Evolutionary conservation across 2,888 invertebrate genomes (phyloP).

Genomic region (Microctonus brassicae): DNA sequence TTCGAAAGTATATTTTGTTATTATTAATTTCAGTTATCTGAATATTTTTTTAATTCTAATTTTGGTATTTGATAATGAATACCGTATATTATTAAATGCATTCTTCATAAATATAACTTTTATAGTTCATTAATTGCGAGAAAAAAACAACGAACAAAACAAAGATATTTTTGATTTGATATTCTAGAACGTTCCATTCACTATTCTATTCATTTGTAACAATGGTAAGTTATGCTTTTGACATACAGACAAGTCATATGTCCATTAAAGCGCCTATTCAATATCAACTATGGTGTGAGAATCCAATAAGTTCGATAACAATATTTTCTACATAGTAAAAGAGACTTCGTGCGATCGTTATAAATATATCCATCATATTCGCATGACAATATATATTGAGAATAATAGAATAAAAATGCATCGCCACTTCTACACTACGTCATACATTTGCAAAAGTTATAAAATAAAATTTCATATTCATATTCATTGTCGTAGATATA

Average conservation of each 20-base stretch:
- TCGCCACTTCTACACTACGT: neutral
- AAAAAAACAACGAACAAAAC: neutral
- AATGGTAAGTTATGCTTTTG: neutral
- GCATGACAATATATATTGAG: neutral
- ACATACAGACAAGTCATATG: neutral
- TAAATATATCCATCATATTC: neutral
- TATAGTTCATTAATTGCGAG: neutral
- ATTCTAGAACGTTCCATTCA: neutral
- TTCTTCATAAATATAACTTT: neutral
- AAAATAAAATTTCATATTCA: neutral
- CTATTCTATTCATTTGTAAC: neutral
- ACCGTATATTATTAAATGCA: neutral
- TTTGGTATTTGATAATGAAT: neutral
- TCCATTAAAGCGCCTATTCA: neutral
- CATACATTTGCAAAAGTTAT: neutral
- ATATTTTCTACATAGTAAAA: neutral
- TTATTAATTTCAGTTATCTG: neutral
- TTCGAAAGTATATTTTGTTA: neutral
- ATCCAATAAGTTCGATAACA: constrained; percentile 23
- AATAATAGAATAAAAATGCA: constrained; percentile 12
- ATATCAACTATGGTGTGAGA: neutral
- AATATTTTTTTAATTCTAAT: neutral
- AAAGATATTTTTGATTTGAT: too few relatives aligned
- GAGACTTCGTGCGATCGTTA: neutral
- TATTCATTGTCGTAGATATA: neutral